Base-by-base conservation (phyloP, 2,113 vertebrate species). In the Ceratotherium simum region DNA sequence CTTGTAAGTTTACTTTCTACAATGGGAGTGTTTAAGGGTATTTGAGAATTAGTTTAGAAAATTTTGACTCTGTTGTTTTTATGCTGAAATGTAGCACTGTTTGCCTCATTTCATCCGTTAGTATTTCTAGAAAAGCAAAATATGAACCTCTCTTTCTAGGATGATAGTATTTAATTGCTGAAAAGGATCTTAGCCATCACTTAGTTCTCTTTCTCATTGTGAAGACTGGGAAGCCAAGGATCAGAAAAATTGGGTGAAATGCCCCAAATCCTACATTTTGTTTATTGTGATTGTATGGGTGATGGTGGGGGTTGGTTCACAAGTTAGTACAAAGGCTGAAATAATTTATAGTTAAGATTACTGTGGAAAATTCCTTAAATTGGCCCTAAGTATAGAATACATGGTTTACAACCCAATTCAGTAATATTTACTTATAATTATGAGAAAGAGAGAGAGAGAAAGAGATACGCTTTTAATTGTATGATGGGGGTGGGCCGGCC, bases 41-140 rank as follows among this genome's bases (percentile, higher is more conserved):
- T 75, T 46, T 46, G 70, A 70, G 82, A 79, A 31, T 89, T 89
- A 42, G 46, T 31, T 51, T 36, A 81, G 54, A 56, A 84, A 67
- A 70, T 27, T 36, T 73, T 33, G 82, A 81, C 58, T 76, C 39
- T 70, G 1, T 29, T 78, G 4, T 67, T 94, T 91, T 85, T 88
- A 23, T 96, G 78, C 31, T 75, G 72, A 87, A 84, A 39, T 54
- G 6, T 29, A 89, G 58, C 33, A 51, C 67, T 5, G 17, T 18
- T 58, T 82, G 9, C 76, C 27, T 33, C 39, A 25, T 75, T 90
- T 92, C 67, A 67, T 69, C 65, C 8, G 27, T 65, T 64, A 67
- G 25, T 73, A 60, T 95, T 65, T 81, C 54, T 93, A 56, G 87
- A 48, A 92, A 87, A 83, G 23, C n/a, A 51, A 93, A 83, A 27